Evolutionary conservation across 2,113 vertebrate species (phyloP), one percentile per base, ranked within the genome.

Genomic region (Tupaia chinensis): DNA sequence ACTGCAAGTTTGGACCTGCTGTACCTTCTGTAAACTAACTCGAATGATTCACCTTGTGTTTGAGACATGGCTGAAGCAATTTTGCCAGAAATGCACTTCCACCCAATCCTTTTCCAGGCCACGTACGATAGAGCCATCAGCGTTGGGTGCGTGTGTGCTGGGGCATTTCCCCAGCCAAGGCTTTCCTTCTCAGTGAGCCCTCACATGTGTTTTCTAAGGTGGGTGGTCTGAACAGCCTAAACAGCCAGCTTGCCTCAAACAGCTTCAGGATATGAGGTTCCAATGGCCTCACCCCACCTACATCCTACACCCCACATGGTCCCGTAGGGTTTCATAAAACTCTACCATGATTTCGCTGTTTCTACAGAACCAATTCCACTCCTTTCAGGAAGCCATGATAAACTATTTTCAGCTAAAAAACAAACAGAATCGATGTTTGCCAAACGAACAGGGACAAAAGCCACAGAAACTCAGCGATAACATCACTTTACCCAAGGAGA

Each of bases 371-470:
- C 32, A 68, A 91, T n/a, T 13, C n/a, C 73, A 23, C 14, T 56
- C 61, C 79, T 83, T 93, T 72, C 95, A 27, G 68, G 83, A 97
- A 96, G 89, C 70, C 86, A 32, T 16, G 6, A 87, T 83, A 88
- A 92, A 96, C 32, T 95, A 91, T 92, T 94, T 90, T 96, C 84
- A 86, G 92, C 74, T 93, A 83, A 96, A 89, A 97, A 94, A 61
- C 82, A 97, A 97, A 96, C 76, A 97, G 81, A 95, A 95, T 87
- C 83, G 94, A 60, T 97, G 93, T 98, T 98, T 98, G 95, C 95
- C 89, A 89, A 94, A 83, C 23, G 87, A 97, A 95, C 58, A 68
- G 89, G 94, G 89, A 95, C 95, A 97, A 97, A 98, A 97, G 97
- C 68, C 93, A 97, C 60, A 96, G 96, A 97, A 97, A 97, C 97